Evolutionary conservation across 2,888 invertebrate species (phyloP).

Genomic region (Oxytorus armatus): DNA sequence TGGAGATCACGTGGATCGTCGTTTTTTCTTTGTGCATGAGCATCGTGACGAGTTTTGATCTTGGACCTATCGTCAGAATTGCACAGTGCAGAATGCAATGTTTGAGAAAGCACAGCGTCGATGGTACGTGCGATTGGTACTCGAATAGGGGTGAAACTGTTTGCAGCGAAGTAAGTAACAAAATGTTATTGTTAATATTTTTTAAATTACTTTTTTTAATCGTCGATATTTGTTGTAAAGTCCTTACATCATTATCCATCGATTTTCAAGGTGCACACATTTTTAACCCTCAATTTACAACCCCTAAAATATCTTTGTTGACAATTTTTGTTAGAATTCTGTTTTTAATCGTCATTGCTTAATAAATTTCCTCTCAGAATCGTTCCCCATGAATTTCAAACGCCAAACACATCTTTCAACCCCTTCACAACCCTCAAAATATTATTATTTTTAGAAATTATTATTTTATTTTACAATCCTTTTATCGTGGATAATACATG

Average conservation of each 20-base stretch:
- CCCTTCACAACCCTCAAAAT: too few species aligned
- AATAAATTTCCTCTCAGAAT: background rate
- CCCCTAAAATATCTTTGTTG: background rate
- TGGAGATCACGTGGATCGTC: constrained; percentile 72
- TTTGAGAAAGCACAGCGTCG: constrained; percentile 77
- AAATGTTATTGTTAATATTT: too few species aligned
- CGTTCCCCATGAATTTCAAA: background rate
- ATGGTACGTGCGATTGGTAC: constrained; percentile 80
- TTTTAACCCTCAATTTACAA: constrained; percentile 15
- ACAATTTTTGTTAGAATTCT: too few species aligned
- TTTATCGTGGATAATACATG: background rate
- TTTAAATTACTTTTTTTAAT: too few species aligned
- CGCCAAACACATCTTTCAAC: too few species aligned
- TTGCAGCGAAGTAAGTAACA: constrained; percentile 77
- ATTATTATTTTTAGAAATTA: too few species aligned
- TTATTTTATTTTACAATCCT: background rate
- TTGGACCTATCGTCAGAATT: constrained; percentile 80
- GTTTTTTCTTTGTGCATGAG: constrained; percentile 73
- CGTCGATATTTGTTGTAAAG: too few species aligned
- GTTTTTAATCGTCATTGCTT: background rate
- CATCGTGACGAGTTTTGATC: constrained; percentile 77
- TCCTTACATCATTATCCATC: background rate
- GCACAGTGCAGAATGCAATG: constrained; percentile 83
- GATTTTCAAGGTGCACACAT: too few species aligned
- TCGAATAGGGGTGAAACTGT: constrained; percentile 76